These are phyloP conservation scores for Trissolcus basalis DNA, from an alignment of 1,140 invertebrate species.

Conservation along the genomic window DNA sequence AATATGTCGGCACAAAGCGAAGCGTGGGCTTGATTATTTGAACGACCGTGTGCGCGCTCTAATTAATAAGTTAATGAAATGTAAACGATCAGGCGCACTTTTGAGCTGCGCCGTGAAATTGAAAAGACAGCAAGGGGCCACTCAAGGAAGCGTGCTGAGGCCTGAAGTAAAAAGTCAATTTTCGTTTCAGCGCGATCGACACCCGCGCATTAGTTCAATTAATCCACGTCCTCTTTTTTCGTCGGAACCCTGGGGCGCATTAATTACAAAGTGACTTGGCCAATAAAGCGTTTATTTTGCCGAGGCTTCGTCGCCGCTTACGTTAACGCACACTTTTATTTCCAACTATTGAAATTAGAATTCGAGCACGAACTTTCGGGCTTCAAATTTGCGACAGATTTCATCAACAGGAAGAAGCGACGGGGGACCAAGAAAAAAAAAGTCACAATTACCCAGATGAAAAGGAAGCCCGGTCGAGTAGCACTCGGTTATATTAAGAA, in stretches of 20 bases:
- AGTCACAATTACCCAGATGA: conserved; percentile 47
- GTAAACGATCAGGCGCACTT: conserved; percentile 50
- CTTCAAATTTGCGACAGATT: conserved; percentile 20
- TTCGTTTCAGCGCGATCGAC: conserved; percentile 58
- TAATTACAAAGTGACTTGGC: conserved; percentile 54
- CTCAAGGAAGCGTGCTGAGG: conserved; percentile 43
- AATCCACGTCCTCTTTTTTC: conserved; percentile 58
- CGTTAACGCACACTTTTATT: conserved; percentile 39
- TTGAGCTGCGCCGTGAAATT: conserved; percentile 35
- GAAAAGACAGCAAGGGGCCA: conserved; percentile 36
- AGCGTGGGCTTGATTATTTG: conserved; percentile 47
- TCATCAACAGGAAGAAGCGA: conserved; percentile 11
- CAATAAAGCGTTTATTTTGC: conserved; percentile 46
- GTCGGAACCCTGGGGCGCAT: conserved; percentile 25
- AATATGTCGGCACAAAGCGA: conserved; percentile 38
- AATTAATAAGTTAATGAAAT: conserved; percentile 59
- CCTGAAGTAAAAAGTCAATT: conserved; percentile 48
- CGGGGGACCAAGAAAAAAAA: conserved; percentile 16
- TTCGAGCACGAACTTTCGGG: conserved; percentile 14
- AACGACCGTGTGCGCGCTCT: conserved; percentile 33
- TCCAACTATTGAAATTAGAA: conserved; percentile 46
- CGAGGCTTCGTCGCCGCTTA: conserved; percentile 34
- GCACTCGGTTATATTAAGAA: conserved; percentile 50
- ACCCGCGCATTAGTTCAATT: conserved; percentile 58
- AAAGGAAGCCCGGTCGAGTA: conserved; percentile 29